Conservation (phyloP, 1,140 invertebrate species). For the Panulirus ornatus region DNA sequence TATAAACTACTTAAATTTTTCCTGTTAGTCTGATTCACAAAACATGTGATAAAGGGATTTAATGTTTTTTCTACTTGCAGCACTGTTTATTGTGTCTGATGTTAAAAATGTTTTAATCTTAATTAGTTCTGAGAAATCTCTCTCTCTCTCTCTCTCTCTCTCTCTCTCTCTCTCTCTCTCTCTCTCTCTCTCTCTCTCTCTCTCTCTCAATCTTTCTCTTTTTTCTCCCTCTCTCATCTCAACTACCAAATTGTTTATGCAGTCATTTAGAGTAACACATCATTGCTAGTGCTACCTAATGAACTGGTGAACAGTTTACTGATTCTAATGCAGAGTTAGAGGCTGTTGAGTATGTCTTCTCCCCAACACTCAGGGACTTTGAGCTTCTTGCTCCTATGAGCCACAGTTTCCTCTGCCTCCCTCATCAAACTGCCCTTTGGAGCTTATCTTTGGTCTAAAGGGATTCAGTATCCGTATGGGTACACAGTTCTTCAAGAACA, state of each 20-base stretch:
- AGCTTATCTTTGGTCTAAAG: neutral
- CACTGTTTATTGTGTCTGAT: no score
- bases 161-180: neutral
- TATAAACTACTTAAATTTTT: no score
- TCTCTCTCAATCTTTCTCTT: no score
- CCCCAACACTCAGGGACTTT: neutral
- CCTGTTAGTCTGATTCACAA: no score
- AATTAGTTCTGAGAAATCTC: no score
- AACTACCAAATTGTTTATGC: neutral
- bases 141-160: neutral
- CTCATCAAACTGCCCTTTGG: neutral
- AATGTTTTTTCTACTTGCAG: neutral
- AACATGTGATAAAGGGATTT: neutral
- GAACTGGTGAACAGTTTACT: neutral
- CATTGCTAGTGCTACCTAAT: neutral
- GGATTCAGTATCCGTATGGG: neutral
- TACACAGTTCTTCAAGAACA: neutral
- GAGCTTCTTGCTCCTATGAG: neutral
- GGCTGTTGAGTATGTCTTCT: neutral
- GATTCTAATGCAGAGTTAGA: neutral
- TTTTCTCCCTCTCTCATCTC: neutral
- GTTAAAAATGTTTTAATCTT: no score
- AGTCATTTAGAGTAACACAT: no score
- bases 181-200: neutral
- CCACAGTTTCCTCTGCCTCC: neutral